Conservation (phyloP, 2,797 vertebrate genomes). For the Amblyopsis hoosieri region DNA sequence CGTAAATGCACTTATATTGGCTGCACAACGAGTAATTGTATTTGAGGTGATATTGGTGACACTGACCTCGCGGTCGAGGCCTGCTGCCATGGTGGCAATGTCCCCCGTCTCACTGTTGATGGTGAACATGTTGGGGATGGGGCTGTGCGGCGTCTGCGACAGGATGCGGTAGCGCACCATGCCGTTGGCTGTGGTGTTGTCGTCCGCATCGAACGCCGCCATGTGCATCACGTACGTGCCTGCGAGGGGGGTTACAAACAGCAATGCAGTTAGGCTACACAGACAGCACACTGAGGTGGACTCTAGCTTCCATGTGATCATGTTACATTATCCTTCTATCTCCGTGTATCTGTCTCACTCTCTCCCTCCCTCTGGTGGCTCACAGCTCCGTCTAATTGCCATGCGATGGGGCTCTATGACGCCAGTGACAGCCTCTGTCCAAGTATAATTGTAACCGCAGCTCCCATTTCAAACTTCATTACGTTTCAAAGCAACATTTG, state of each 20-base stretch:
- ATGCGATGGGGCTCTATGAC: slow-evolving; percentile 71
- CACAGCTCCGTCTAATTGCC: slow-evolving; percentile 69
- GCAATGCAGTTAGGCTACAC: background rate
- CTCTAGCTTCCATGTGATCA: slow-evolving; percentile 24
- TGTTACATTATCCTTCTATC: slow-evolving; percentile 26
- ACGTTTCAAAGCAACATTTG: slow-evolving; percentile 82
- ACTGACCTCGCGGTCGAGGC: slow-evolving; percentile 93
- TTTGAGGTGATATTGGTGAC: background rate
- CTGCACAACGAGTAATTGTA: background rate
- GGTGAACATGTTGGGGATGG: slow-evolving; percentile 96
- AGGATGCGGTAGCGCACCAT: slow-evolving; percentile 94
- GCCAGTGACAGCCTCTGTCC: slow-evolving; percentile 72
- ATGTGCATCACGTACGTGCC: slow-evolving; percentile 96
- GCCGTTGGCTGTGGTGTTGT: slow-evolving; percentile 90
- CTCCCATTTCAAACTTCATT: slow-evolving; percentile 84
- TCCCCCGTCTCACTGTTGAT: slow-evolving; percentile 96
- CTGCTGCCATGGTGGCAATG: slow-evolving; percentile 91
- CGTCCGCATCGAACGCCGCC: slow-evolving; percentile 90
- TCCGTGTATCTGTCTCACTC: slow-evolving; percentile 1
- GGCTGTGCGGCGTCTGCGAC: slow-evolving; percentile 91
- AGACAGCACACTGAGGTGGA: too few species aligned
- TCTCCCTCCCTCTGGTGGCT: slow-evolving; percentile 10
- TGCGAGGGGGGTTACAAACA: slow-evolving; percentile 47
- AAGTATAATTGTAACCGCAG: slow-evolving; percentile 77
- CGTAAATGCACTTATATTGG: too few species aligned